Percentiles rank a stretch among this genome's conserved stretches.
Conservation (phyloP, 2,797 vertebrate species). For the Syndactyla subalaris region DNA sequence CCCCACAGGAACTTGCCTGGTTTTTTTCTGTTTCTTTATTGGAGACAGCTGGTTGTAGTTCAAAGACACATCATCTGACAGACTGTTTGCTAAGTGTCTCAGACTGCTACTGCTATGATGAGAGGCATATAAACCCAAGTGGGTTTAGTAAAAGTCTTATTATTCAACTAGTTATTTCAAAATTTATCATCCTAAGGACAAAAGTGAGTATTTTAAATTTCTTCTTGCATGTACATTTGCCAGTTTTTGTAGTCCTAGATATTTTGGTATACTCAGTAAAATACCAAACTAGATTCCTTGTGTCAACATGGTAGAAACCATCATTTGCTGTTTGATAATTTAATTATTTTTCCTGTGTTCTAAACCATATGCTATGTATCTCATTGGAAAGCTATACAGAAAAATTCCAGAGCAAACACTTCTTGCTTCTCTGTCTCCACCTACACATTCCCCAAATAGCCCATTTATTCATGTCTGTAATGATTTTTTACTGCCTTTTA, state of each 20-base stretch:
- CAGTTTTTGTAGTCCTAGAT: not conserved
- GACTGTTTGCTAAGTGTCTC: slow-evolving; percentile 4
- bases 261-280: not conserved
- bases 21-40: not conserved
- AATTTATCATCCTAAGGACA: not conserved
- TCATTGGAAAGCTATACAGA: not conserved
- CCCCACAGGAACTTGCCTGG: not conserved
- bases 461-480: not conserved
- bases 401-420: not conserved
- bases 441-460: not conserved
- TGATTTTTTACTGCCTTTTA: not conserved
- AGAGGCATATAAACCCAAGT: not conserved
- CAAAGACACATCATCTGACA: slow-evolving; percentile 46
- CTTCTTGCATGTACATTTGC: not conserved
- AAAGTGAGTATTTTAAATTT: not conserved
- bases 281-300: not conserved
- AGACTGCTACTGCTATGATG: not conserved
- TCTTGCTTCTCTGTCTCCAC: not conserved
- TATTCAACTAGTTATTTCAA: not conserved
- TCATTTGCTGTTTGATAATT: not conserved
- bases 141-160: not conserved
- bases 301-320: not conserved
- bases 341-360: not conserved
- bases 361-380: not conserved
- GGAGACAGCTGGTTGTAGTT: slow-evolving; percentile 37